Evolutionary conservation across 1,140 invertebrate genomes (phyloP).

Genomic region (Phenacoccus solenopsis): DNA sequence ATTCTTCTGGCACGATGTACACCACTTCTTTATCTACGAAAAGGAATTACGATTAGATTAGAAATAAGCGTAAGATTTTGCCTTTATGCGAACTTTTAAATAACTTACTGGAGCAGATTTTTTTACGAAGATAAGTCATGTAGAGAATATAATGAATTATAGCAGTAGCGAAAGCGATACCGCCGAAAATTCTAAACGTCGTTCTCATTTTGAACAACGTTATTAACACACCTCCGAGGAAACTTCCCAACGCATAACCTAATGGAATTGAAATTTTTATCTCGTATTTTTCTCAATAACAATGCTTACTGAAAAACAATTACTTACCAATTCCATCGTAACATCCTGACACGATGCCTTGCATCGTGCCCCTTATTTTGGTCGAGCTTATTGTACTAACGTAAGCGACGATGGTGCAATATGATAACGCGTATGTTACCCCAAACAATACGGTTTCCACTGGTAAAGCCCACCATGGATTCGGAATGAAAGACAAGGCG

Average conservation of each 20-base stretch:
- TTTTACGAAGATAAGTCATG: not conserved
- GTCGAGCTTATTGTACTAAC: constrained; percentile 27
- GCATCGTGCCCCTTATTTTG: not conserved
- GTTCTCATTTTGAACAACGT: not conserved
- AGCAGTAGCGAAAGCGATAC: not conserved
- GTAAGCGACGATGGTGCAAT: constrained; percentile 62
- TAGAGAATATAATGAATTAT: not conserved
- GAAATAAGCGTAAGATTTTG: not conserved
- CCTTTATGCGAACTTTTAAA: not conserved
- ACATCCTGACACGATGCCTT: not conserved
- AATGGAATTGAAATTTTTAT: too few relatives aligned
- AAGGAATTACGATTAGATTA: not conserved
- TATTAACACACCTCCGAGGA: not conserved
- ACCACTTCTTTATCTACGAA: not conserved
- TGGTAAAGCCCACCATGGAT: constrained; percentile 58
- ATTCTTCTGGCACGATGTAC: constrained; percentile 5
- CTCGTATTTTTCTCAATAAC: too few relatives aligned
- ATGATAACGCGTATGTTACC: constrained; percentile 62
- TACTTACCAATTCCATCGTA: constrained; percentile 1
- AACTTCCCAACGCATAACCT: constrained; percentile 3
- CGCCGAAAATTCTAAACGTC: constrained; percentile 1
- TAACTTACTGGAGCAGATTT: not conserved
- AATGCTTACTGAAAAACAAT: too few relatives aligned
- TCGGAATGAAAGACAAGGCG: constrained; percentile 51
- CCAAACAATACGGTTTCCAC: constrained; percentile 60